These are phyloP conservation scores for Lottia scabra DNA, from an alignment of 2,888 invertebrate species.

Conservation along the genomic window DNA sequence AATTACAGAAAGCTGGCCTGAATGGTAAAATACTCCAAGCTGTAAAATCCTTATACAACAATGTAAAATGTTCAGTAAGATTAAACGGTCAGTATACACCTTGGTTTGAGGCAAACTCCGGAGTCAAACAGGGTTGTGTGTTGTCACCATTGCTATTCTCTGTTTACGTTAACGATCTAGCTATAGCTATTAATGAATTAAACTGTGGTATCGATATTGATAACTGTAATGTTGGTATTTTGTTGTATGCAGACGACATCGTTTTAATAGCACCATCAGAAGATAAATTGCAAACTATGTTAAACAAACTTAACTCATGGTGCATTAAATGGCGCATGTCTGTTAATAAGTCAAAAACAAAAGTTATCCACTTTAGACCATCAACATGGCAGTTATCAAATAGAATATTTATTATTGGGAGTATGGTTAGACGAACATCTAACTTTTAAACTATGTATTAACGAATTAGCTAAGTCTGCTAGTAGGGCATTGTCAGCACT, in stretches of 20 bases:
- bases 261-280: background rate
- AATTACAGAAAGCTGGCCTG: no score
- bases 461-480: no score
- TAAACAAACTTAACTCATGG: background rate
- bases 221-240: background rate
- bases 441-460: no score
- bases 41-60: no score
- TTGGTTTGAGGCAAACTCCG: background rate
- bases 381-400: background rate
- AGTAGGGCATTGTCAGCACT: no score
- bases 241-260: background rate
- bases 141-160: background rate
- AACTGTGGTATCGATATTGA: background rate
- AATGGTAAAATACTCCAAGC: no score
- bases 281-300: slow-evolving; percentile 1
- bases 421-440: background rate
- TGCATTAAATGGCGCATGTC: slow-evolving; percentile 4
- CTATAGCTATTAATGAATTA: background rate
- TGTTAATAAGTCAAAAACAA: background rate
- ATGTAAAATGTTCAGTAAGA: no score
- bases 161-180: background rate
- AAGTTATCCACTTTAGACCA: background rate
- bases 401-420: background rate
- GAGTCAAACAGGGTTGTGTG: background rate
- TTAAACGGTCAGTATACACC: background rate